phyloP scores from a whole-genome alignment of 2,797 vertebrate species.

The Rhinatrema bivittatum region DNA sequence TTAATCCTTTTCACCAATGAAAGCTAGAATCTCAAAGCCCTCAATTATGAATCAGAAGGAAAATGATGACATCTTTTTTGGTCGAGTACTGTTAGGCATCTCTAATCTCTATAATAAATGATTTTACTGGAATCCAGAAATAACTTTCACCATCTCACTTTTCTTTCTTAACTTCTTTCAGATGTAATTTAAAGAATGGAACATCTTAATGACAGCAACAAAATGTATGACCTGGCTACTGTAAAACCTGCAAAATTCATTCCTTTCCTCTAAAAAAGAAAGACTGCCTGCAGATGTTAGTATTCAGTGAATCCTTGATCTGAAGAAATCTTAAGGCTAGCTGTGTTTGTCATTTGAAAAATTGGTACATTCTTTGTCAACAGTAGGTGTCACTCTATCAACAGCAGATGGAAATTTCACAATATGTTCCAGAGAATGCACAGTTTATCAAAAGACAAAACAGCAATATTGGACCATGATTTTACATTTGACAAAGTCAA shows the following conservation, averaged over 20 bases:
- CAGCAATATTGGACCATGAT: not conserved
- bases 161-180: not conserved
- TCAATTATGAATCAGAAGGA: no score
- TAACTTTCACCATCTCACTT: not conserved
- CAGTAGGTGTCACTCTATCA: constrained; percentile 42
- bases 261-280: not conserved
- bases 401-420: constrained; percentile 7
- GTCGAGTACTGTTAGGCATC: no score
- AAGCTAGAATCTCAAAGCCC: no score
- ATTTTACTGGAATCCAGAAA: not conserved
- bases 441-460: not conserved
- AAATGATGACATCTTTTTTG: no score
- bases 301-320: rapidly evolving
- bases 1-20: no score
- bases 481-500: no score
- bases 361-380: constrained; percentile 3
- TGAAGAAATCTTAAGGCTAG: not conserved
- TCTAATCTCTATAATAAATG: no score
- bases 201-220: no score
- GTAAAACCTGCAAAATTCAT: no score
- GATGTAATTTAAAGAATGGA: no score
- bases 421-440: not conserved
- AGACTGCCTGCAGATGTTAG: not conserved
- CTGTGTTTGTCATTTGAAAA: not conserved
- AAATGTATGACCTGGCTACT: no score